Base-by-base conservation (phyloP, 2,888 invertebrate genomes). In the Prenolepis imparis region DNA sequence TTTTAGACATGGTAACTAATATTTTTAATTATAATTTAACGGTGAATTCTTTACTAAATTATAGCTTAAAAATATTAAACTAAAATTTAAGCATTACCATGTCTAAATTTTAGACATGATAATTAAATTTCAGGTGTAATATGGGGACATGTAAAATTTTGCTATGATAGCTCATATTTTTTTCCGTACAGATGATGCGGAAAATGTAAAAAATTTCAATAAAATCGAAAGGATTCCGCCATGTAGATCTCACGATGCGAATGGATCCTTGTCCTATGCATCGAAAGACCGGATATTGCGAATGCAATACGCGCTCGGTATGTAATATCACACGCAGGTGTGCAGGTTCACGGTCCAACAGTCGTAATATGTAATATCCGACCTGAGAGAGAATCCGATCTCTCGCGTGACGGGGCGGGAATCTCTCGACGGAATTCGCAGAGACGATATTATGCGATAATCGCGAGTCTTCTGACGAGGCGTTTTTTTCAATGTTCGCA, bases 341-440 rank as follows among this genome's bases (percentile, higher is more conserved):
- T 39, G 39, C 74, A 77, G 81, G 73, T 63, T 63, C 89, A 88
- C 86, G 89, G 87, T 91, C 89, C 88, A 83, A 70, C 78, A 84
- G 84, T 88, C 82, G 85, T 84, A 84, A 90, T 91, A 89, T 88
- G 86, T 82, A 88, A 88, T 91, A 87, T 91, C 90, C 83, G 72
- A 80, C 61, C 48, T 68, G 70, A 84, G 70, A 84, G 70, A 86
- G 70, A 68, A 78, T 55, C 77, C 64, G 72, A 61, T 80, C 44
- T 59, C 57, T 63, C 61, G 55, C 39, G 28, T n/a, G 70, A 55
- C 18, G 21, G 24, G 36, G 72, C 57, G 24, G 5, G 82, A 68
- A 85, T 82, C 32, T 36, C 28, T 66, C 84, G 75, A 44, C 80
- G 57, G 52, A 28, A 61, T 28, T 28, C 24, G 48, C 18, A 36